phyloP scores from a whole-genome alignment of 2,888 invertebrate species.

The Polydrusus pterygomalis region DNA sequence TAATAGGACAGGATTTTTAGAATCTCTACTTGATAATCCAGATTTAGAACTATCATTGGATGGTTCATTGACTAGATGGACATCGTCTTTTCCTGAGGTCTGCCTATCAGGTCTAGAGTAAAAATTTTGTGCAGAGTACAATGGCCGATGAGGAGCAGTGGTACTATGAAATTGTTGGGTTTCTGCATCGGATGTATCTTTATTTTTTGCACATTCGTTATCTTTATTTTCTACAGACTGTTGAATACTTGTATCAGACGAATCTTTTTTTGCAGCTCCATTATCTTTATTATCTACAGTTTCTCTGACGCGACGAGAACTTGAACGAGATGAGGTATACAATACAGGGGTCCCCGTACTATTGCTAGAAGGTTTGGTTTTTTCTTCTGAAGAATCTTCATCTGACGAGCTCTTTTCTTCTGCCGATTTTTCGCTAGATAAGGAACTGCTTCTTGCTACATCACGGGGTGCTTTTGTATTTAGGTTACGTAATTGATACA shows the following conservation, averaged over 20 bases:
- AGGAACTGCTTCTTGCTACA: too few species aligned
- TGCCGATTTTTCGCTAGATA: not conserved
- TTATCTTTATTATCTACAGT: not conserved
- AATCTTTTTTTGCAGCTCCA: not conserved
- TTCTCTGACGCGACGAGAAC: not conserved
- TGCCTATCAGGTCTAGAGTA: not conserved
- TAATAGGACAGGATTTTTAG: not conserved
- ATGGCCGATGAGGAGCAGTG: not conserved
- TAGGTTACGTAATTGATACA: constrained; percentile 2
- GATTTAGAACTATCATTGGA: not conserved
- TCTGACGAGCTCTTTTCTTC: constrained; percentile 12
- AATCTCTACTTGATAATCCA: not conserved
- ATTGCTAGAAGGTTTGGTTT: not conserved
- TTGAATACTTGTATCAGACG: not conserved
- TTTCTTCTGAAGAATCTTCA: constrained; percentile 20
- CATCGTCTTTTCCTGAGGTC: not conserved
- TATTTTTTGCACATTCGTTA: not conserved
- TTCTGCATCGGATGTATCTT: not conserved
- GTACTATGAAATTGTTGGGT: not conserved
- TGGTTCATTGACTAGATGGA: too few species aligned
- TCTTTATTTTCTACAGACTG: not conserved
- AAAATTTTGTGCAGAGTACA: constrained; percentile 1
- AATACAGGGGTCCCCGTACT: not conserved
- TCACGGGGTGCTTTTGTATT: not conserved
- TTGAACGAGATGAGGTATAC: not conserved